Evolutionary conservation across 2,797 vertebrate genomes (phyloP).

Genomic region (Muraenolepis orangiensis): DNA sequence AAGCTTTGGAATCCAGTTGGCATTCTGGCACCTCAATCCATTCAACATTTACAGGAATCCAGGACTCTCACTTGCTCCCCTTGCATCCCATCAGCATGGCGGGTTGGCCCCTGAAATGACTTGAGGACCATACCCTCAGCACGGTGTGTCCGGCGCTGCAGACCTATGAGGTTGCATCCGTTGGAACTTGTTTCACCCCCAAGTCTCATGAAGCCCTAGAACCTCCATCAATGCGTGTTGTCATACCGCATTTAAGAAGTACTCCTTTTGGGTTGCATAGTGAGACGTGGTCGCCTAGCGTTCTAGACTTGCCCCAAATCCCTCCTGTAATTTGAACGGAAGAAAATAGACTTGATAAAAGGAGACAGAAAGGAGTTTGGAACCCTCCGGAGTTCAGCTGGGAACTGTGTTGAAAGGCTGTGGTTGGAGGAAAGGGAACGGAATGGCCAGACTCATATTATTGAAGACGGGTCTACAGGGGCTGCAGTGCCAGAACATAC

Average conservation of each 20-base stretch:
- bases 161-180: neutral
- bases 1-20: neutral
- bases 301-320: neutral
- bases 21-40: neutral
- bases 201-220: neutral
- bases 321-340: neutral
- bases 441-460: neutral
- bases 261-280: neutral
- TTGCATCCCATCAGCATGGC: too few relatives aligned
- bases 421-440: neutral
- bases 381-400: neutral
- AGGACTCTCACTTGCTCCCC: neutral
- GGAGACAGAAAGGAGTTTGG: neutral
- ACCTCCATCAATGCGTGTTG: neutral
- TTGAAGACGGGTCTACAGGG: neutral
- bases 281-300: neutral
- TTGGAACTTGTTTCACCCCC: slow-evolving; percentile 4
- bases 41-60: neutral
- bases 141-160: neutral
- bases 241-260: neutral
- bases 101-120: neutral
- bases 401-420: neutral
- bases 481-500: neutral
- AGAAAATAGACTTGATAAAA: slow-evolving; percentile 1
- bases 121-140: neutral